phyloP scores from a whole-genome alignment of 53 echinoderm and acorn worm genomes.

The Temnopleurus reevesii region DNA sequence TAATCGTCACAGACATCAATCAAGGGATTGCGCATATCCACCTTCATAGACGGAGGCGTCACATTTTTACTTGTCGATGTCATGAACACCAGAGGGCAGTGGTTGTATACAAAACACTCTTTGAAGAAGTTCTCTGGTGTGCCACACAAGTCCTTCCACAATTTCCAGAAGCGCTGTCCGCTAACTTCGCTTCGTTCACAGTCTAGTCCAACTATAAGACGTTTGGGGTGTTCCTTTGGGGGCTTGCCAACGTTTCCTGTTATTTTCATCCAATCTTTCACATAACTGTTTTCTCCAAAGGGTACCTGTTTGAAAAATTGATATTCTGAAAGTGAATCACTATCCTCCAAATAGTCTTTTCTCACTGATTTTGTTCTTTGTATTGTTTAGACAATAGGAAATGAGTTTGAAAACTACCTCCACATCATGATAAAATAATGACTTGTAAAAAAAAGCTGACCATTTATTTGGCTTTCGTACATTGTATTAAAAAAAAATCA shows the following conservation, averaged over 20 bases:
- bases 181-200: constrained; percentile 92
- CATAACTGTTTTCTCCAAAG: constrained; percentile 89
- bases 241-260: constrained; percentile 90
- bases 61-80: constrained; percentile 82
- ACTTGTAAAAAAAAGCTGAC: no score
- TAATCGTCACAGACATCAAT: constrained; percentile 76
- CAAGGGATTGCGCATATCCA: constrained; percentile 67
- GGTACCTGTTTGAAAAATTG: no score
- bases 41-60: constrained; percentile 78
- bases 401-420: no score
- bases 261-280: constrained; percentile 87
- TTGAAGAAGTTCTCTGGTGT: constrained; percentile 88
- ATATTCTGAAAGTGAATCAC: no score
- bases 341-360: no score
- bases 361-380: no score
- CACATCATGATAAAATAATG: no score
- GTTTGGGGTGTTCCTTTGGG: constrained; percentile 89
- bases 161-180: constrained; percentile 90
- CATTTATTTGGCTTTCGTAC: no score
- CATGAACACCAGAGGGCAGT: constrained; percentile 98
- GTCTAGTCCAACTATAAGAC: constrained; percentile 79
- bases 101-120: constrained; percentile 90
- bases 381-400: no score
- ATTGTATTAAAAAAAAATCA: no score
- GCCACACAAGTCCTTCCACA: constrained; percentile 86